phyloP scores from a whole-genome alignment of 2,888 invertebrate genomes.

The Phyllotreta cruciferae region DNA sequence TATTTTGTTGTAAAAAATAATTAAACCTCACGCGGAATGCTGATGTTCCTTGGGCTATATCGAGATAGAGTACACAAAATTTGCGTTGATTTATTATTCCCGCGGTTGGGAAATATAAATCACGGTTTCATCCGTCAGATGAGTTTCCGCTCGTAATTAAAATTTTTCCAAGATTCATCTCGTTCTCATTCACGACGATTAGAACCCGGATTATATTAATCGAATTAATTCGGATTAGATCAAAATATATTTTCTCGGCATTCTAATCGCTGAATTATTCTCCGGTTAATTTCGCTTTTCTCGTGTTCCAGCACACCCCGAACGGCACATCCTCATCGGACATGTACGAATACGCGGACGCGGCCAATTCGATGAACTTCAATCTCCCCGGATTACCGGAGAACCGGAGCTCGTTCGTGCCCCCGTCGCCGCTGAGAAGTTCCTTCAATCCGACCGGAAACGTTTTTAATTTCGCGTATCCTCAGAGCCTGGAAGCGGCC shows the following conservation, averaged over 20 bases:
- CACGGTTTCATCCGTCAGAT: conserved; percentile 3
- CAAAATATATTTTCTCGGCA: conserved; percentile 4
- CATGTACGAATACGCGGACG: conserved; percentile 46
- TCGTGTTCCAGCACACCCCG: conserved; percentile 24
- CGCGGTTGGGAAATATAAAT: background rate
- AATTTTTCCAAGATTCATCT: too few species aligned
- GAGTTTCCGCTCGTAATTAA: background rate
- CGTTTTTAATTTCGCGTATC: conserved; percentile 54
- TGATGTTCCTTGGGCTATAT: background rate
- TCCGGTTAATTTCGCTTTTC: conserved; percentile 20
- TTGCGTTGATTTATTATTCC: conserved; percentile 7
- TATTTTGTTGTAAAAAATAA: background rate
- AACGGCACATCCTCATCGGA: conserved; percentile 43
- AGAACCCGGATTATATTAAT: too few species aligned
- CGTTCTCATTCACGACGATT: too few species aligned
- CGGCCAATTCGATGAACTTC: conserved; percentile 51
- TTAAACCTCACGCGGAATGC: background rate
- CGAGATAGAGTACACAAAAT: background rate
- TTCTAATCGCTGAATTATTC: conserved; percentile 6
- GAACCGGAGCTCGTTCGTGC: conserved; percentile 54
- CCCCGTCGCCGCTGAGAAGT: conserved; percentile 55
- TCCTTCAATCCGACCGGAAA: conserved; percentile 51
- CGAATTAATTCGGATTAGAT: too few species aligned
- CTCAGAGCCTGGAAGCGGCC: conserved; percentile 46
- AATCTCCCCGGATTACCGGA: conserved; percentile 55